phyloP scores from a whole-genome alignment of 2,797 vertebrate genomes.

The Okamejei kenojei region DNA sequence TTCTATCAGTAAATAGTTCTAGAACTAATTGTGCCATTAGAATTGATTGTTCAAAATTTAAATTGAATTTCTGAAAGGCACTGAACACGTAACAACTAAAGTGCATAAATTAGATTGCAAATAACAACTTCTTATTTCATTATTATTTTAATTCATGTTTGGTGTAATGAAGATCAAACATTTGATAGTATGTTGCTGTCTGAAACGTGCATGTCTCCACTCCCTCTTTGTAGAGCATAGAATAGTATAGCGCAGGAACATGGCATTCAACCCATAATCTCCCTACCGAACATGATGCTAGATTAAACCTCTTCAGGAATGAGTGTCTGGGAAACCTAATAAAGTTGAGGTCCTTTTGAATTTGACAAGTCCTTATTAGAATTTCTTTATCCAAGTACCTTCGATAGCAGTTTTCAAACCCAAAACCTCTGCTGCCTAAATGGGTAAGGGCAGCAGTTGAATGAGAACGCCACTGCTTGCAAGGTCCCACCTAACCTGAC shows the following conservation, averaged over 20 bases:
- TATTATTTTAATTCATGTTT: not conserved
- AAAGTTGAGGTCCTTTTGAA: not conserved
- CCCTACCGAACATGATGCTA: too few species aligned
- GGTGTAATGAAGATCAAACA: not conserved
- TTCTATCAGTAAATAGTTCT: not conserved
- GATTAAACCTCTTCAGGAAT: too few species aligned
- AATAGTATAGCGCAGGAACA: too few species aligned
- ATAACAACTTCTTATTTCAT: not conserved
- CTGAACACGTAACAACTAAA: not conserved
- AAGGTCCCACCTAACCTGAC: too few species aligned
- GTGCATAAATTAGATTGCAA: not conserved
- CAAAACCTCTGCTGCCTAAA: too few species aligned
- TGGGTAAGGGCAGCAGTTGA: too few species aligned
- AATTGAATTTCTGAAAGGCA: not conserved
- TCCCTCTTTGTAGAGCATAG: too few species aligned
- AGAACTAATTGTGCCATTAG: not conserved
- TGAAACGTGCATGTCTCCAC: not conserved
- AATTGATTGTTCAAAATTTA: not conserved
- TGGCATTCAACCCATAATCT: too few species aligned
- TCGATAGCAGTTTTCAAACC: not conserved
- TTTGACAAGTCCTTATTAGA: not conserved
- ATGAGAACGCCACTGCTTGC: too few species aligned
- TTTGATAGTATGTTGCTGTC: not conserved
- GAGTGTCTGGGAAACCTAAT: not conserved
- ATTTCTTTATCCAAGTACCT: not conserved